phyloP scores from a whole-genome alignment of 2,888 invertebrate genomes.

The Druceiella hillmani region DNA sequence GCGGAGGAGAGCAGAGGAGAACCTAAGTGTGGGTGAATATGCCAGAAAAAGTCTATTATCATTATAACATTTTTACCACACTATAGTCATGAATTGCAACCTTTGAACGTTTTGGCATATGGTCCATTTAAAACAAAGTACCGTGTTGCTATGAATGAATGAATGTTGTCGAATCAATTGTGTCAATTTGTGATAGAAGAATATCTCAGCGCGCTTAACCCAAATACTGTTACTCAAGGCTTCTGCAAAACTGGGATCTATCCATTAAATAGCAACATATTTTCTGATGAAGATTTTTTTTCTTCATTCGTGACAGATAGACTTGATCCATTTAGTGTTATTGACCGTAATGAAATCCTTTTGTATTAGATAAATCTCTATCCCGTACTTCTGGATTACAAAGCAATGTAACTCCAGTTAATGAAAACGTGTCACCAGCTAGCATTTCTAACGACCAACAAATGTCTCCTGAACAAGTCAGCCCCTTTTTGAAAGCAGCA shows the following conservation, averaged over 20 bases:
- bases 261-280: too few relatives aligned
- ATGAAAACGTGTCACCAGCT: slow-evolving; percentile 13
- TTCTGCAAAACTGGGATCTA: too few relatives aligned
- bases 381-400: slow-evolving; percentile 12
- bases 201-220: slow-evolving; percentile 19
- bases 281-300: too few relatives aligned
- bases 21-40: too few relatives aligned
- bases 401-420: slow-evolving; percentile 8
- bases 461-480: slow-evolving; percentile 9
- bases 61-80: slow-evolving; percentile 21
- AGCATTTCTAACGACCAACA: too few relatives aligned
- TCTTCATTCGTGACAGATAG: too few relatives aligned
- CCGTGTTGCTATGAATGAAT: slow-evolving; percentile 18
- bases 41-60: slow-evolving; percentile 17
- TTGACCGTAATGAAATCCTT: too few relatives aligned
- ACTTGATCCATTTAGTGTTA: too few relatives aligned
- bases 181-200: slow-evolving; percentile 17
- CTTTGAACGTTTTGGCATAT: slow-evolving; percentile 15
- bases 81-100: slow-evolving; percentile 21
- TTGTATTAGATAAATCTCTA: slow-evolving; percentile 6
- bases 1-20: too few relatives aligned
- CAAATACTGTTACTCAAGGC: slow-evolving; percentile 19
- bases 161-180: slow-evolving; percentile 20
- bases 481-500: slow-evolving; percentile 17
- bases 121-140: slow-evolving; percentile 19